Evolutionary conservation across 64 coral and sea anemone species (phyloP), one percentile per base, ranked within the genome.

Genomic region (Trachythela sp.): DNA sequence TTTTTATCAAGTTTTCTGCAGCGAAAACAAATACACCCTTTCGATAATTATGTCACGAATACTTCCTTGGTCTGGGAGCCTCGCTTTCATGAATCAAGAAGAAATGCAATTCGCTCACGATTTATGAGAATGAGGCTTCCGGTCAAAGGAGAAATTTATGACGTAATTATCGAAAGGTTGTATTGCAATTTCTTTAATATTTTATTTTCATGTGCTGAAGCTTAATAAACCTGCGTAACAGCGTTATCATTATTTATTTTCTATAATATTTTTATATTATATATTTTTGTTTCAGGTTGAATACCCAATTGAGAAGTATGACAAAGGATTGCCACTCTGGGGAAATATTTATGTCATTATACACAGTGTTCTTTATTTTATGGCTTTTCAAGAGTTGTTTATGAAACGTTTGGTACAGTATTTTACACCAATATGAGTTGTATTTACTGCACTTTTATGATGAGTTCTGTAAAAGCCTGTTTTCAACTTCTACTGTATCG

Each of bases 311-410:
- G 10, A 43, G 41, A 97, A 94, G 27, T 94, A 94, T 35, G 85
- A 97, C 88, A 87, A 56, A 14, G 88, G 72, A 36, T 59, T 90
- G 42, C 35, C 89, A 11, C n/a, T 11, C 1, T 89, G 89, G 86
- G 70, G 87, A 26, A 97, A 86, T 48, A 0, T 94, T 31, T 97
- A 97, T 77, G 89, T 88, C 2, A 34, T 97, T 36, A 29, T 84
- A n/a, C 94, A 97, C 70, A 83, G 48, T 88, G 32, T 89, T 34
- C 38, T 94, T 5, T 87, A 54, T 26, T 29, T 89, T 37, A 38
- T 92, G 40, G 87, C 89, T 1, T 97, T 93, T 91, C 89, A 91
- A 49, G 52, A 91, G 13, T 72, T 97, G 30, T 71, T 94, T 84
- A 70, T 51, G 37, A 93, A 91, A 32, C 76, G 75, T 39, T 88